Percentiles rank a stretch among this genome's conserved stretches.
phyloP scores from a whole-genome alignment of 2,113 vertebrate genomes.

The Columba janthina region DNA sequence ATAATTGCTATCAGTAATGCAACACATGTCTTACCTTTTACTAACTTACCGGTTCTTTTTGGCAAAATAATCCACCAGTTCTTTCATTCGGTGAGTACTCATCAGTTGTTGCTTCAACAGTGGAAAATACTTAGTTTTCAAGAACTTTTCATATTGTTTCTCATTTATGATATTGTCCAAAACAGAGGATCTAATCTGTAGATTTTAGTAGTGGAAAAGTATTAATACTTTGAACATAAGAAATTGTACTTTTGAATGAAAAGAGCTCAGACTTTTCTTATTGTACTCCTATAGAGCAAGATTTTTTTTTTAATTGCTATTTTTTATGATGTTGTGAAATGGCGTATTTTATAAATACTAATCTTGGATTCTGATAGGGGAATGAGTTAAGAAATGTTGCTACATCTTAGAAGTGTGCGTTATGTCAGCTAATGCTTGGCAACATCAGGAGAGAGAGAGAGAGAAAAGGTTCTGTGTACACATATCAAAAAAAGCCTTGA shows the following conservation, averaged over 20 bases:
- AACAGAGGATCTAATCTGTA: slow-evolving; percentile 82
- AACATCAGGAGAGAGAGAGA: neutral
- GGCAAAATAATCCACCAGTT: slow-evolving; percentile 81
- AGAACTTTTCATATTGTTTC: slow-evolving; percentile 78
- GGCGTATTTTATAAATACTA: neutral
- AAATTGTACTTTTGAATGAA: neutral
- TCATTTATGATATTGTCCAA: slow-evolving; percentile 78
- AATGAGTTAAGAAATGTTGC: neutral
- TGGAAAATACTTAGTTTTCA: slow-evolving; percentile 83
- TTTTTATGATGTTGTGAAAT: neutral
- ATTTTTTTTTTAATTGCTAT: neutral
- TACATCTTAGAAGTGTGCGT: neutral
- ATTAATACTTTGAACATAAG: neutral
- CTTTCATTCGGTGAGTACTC: slow-evolving; percentile 71
- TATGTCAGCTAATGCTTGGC: neutral
- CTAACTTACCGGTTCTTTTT: slow-evolving; percentile 80
- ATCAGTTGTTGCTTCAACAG: slow-evolving; percentile 79
- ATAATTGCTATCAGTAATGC: neutral
- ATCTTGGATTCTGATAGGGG: neutral
- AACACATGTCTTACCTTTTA: neutral
- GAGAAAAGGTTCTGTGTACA: neutral
- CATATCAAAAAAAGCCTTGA: neutral
- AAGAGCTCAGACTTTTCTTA: neutral
- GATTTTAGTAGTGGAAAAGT: neutral
- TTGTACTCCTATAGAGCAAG: neutral